Evolutionary conservation across 2,888 invertebrate species (phyloP), one percentile per base, ranked within the genome.

Genomic region (Diadromus collaris): DNA sequence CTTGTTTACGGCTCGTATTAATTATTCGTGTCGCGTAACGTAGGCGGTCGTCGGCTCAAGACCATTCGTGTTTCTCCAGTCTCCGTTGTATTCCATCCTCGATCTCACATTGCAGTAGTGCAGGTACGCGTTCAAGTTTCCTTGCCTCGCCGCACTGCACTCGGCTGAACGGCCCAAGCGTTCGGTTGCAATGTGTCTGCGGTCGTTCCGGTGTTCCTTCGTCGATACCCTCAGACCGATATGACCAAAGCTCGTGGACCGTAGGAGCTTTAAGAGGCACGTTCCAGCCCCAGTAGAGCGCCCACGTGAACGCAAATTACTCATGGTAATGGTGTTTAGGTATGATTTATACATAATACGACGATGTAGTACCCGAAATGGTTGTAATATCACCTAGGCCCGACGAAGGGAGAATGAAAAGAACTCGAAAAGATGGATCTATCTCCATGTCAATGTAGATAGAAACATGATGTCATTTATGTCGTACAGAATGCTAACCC

Each of bases 1-100:
- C 86, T 89, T 89, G 89, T 89, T 89, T 89, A 90, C 88, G 85
- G 87, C 81, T 86, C 16, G 85, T 89, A 89, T 89, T 89, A 90
- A 90, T 90, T 89, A 90, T 90, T 90, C 89, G 85, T 87, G 89
- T 88, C 89, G 88, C 89, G 88, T 89, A 79, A 69, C 60, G 65
- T 58, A 72, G 72, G 51, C 48, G 63, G 72, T 21, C 54, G 64
- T 75, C 44, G 48, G 54, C 56, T 51, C 78, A 79, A 63, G 76
- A 64, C 56, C 56, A 87, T 82, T 79, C 75, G 81, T 73, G 83
- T 76, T 83, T 79, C 79, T 82, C 82, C 79, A 81, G 54, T 81
- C 80, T 73, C 78, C 84, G 83, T 84, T 82, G 85, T 86, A 85
- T 83, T 84, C 83, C 79, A 76, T 78, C 78, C 78, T 82, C 82